Evolutionary conservation across 2,888 invertebrate genomes (phyloP).

Genomic region (Ceriagrion tenellum): DNA sequence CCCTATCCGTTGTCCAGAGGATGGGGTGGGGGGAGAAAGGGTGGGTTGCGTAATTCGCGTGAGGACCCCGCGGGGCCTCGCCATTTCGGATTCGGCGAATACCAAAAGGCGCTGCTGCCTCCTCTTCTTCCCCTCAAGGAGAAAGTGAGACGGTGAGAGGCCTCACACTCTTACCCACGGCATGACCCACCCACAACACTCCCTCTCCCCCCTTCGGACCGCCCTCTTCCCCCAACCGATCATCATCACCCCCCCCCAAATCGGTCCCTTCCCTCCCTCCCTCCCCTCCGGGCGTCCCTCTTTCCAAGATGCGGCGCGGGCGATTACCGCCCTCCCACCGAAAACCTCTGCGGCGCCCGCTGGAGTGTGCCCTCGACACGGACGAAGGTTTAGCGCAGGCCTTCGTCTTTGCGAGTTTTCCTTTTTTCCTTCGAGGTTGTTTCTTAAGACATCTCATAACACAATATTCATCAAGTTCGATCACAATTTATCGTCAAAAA

Average conservation of each 20-base stretch:
- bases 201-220: background rate
- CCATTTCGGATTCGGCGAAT: constrained; percentile 17
- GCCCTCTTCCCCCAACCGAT: background rate
- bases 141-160: constrained; percentile 32
- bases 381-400: constrained; percentile 1
- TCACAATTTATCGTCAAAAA: too few species aligned
- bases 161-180: background rate
- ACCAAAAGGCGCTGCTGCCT: background rate
- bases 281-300: background rate
- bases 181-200: background rate
- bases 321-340: background rate
- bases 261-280: background rate
- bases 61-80: background rate
- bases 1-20: background rate
- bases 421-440: background rate
- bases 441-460: too few species aligned
- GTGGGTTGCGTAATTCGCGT: constrained; percentile 31
- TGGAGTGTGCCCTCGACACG: background rate
- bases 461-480: too few species aligned
- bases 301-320: constrained; percentile 34
- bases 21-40: too few species aligned
- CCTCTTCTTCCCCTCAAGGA: background rate
- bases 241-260: background rate
- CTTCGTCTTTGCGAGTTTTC: background rate
- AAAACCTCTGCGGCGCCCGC: too few species aligned